These are phyloP conservation scores for Drosophila gunungcola DNA, from an alignment of 1,140 invertebrate species.

Conservation along the genomic window DNA sequence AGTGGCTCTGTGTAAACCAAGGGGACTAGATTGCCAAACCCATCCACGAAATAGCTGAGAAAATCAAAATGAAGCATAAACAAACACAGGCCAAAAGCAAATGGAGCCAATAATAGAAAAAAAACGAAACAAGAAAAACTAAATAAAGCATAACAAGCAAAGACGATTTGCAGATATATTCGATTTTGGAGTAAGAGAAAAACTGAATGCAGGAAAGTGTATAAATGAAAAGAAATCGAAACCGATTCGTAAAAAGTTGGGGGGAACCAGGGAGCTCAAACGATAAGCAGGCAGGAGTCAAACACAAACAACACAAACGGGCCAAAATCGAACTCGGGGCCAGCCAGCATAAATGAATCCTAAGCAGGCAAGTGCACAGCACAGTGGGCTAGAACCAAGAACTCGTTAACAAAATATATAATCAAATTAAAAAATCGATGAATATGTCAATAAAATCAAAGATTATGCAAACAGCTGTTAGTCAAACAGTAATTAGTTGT, in stretches of 20 bases:
- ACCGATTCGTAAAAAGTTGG: conserved; percentile 53
- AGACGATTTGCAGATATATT: conserved; percentile 46
- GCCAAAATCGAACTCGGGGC: conserved; percentile 36
- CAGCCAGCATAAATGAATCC: conserved; percentile 76
- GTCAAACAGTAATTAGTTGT: too few relatives aligned
- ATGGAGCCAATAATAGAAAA: conserved; percentile 78
- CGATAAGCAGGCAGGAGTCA: conserved; percentile 63
- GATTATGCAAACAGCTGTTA: too few relatives aligned
- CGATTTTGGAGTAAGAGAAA: conserved; percentile 5
- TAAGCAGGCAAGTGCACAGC: conserved; percentile 50
- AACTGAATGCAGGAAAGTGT: conserved; percentile 67
- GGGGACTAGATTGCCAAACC: conserved; percentile 32
- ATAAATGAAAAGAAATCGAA: conserved; percentile 83
- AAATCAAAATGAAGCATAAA: conserved; percentile 82
- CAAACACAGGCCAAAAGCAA: conserved; percentile 70
- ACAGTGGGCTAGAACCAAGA: conserved; percentile 21
- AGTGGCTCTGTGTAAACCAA: conserved; percentile 55
- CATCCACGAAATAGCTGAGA: conserved; percentile 76
- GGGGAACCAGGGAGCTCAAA: conserved; percentile 16
- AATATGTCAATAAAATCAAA: too few relatives aligned
- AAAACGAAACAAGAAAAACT: conserved; percentile 20
- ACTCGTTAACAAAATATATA: background rate
- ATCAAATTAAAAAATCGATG: too few relatives aligned
- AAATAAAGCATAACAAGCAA: conserved; percentile 43
- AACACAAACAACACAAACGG: conserved; percentile 4